phyloP scores from a whole-genome alignment of 2,113 vertebrate species.

The Hypanus sabinus region DNA sequence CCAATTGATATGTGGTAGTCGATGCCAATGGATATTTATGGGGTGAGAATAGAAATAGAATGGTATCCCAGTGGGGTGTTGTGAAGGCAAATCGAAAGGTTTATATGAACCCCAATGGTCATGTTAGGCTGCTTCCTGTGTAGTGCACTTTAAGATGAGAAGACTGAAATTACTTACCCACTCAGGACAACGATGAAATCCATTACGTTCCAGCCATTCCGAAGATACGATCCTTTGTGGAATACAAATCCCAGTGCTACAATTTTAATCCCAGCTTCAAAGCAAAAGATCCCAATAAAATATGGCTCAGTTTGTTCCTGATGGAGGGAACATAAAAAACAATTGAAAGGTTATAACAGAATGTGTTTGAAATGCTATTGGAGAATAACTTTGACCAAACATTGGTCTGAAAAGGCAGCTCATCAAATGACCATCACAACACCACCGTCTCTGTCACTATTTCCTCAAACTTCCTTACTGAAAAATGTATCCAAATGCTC shows the following conservation, averaged over 20 bases:
- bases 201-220: conserved; percentile 98
- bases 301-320: conserved; percentile 97
- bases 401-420: neutral
- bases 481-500: neutral
- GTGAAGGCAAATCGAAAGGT: too few species aligned
- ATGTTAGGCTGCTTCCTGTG: neutral
- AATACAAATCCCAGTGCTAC: conserved; percentile 93
- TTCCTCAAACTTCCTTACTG: neutral
- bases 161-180: conserved; percentile 70
- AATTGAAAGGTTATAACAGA: neutral
- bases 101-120: neutral
- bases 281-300: conserved; percentile 98
- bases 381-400: neutral
- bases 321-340: neutral
- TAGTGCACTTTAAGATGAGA: neutral
- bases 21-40: neutral
- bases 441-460: neutral
- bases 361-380: neutral
- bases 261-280: conserved; percentile 95
- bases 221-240: conserved; percentile 95
- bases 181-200: conserved; percentile 98
- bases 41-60: neutral
- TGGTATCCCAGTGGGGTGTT: too few species aligned
- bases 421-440: neutral
- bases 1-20: neutral